Evolutionary conservation across 1,140 invertebrate genomes (phyloP), one percentile per base, ranked within the genome.

Genomic region (Aradophagus sp.): DNA sequence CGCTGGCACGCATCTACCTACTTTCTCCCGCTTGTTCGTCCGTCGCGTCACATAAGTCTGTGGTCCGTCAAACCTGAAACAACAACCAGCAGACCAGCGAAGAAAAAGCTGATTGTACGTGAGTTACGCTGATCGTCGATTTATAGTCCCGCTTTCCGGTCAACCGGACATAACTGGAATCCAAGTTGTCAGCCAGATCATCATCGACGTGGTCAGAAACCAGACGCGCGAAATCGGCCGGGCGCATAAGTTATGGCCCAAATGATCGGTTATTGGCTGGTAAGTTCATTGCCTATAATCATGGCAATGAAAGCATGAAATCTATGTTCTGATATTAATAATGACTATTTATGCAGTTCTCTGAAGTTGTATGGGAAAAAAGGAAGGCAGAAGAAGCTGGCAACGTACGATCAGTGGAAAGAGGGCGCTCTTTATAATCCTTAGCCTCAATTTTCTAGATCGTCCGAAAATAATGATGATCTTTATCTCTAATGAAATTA

Each of bases 401-500:
- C n/a, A n/a, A n/a, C n/a, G n/a, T n/a, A 11, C 15, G 36, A 14
- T 31, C 34, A 19, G 19, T 34, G 48, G 41, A 56, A 41, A 47
- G 53, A 32, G 29, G 53, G 58, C 23, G 58, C 58, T 38, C 13
- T 55, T 63, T 45, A 70, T 70, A 5, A 58, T 41, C 29, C 38
- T 35, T 53, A 14, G 61, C 62, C 55, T 55, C 74, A 77, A 79
- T 79, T 79, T 76, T 72, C 61, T 50, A 61, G 68, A 73, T 79
- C 68, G 74, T 48, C 52, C 73, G 50, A 73, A 67, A 72, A 73
- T 79, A 79, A 79, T 79, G 68, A 79, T 77, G 74, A 79, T 80
- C 77, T 78, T 80, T 78, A 80, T 80, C 78, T 77, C 76, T 80
- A 80, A 80, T 80, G 78, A 80, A 80, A 80, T 80, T 80, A 80